A percentile compares a stretch with the other conserved stretches of the same genome.
Conservation (phyloP, 1,140 invertebrate genomes). For the Brachionus rotundiformis region DNA sequence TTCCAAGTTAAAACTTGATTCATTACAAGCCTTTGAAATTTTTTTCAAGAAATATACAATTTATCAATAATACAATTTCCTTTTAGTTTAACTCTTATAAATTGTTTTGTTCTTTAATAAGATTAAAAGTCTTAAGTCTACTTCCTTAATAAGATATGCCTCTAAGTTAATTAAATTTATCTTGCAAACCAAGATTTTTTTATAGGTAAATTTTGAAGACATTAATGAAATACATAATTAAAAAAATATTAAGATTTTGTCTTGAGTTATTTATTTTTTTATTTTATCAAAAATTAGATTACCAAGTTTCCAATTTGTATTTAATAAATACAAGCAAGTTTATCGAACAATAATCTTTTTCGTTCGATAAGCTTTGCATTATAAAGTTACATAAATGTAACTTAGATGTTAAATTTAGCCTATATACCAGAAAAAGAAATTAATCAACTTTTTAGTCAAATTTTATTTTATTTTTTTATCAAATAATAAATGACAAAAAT, state of each 20-base stretch:
- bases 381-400: too few species aligned
- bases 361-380: too few species aligned
- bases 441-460: not conserved
- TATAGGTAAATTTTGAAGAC: not conserved
- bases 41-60: not conserved
- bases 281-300: not conserved
- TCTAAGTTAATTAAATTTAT: not conserved
- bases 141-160: not conserved
- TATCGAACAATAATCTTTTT: too few species aligned
- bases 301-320: not conserved
- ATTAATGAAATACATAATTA: not conserved
- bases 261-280: not conserved
- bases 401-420: not conserved
- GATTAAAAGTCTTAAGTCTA: not conserved
- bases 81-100: not conserved
- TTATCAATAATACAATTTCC: constrained; percentile 16
- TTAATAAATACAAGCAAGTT: not conserved
- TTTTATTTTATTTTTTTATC: not conserved
- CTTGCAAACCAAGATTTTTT: not conserved
- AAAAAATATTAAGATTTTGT: not conserved
- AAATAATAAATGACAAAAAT: not conserved
- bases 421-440: not conserved
- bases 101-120: not conserved
- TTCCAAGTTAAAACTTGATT: not conserved
- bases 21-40: not conserved